Base-by-base conservation (phyloP, 2,888 invertebrate genomes). In the Synanthedon formicaeformis region DNA sequence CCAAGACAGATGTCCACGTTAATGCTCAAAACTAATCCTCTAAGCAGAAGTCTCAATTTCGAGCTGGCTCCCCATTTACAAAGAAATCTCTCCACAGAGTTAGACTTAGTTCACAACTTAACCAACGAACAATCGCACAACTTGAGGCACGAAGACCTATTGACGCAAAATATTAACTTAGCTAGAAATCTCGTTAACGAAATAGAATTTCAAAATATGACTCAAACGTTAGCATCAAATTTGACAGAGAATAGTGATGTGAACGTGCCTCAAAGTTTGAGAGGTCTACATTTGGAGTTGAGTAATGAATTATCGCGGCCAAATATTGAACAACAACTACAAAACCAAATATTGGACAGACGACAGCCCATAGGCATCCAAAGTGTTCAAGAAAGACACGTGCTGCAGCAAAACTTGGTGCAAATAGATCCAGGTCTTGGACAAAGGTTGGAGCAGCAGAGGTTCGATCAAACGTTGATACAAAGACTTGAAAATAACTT, bases 1-100 rank as follows among this genome's bases (percentile, higher is more conserved):
- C 85, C 86, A 0, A 64, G 86, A 0, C 86, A 84, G 52, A 84
- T 86, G 75, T 84, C 85, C 1, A 81, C 83, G 0, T 63, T 86
- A 0, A 85, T 85, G 85, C 60, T 86, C 0, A 85, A 86, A 63
- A 75, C 79, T 0, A 85, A 84, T 58, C 81, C 78, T 40, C 51
- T 83, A 1, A 72, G 69, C 2, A 59, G 83, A 13, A 77, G 71
- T 40, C 55, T 80, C 0, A 79, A 75, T 52, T 81, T 81, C 51
- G 84, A 85, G 27, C 69, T 85, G 3, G 82, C 85, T 0, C 71
- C 77, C 0, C 81, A 84, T 55, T 58, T 84, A 51, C 68, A 77
- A 4, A 69, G 75, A 41, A 73, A 72, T 27, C 52, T 73, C 4
- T 48, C 71, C 2, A 53, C 70, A 1, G 83, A 83, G 11, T 58